Conservation (phyloP, 2,113 vertebrate species). For the Perccottus glenii region DNA sequence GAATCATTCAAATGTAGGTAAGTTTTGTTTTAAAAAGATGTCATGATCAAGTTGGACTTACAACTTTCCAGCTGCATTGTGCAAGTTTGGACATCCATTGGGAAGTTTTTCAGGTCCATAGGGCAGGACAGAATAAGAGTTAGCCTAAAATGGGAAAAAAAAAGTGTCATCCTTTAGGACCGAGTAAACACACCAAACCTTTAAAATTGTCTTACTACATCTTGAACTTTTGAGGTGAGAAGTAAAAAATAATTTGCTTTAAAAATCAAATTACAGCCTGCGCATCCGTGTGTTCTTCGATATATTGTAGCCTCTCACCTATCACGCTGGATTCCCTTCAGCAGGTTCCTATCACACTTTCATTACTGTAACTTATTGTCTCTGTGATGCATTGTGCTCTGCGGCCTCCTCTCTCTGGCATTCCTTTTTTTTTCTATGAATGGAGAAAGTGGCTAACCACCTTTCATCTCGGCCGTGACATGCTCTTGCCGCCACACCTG, state of each 20-base stretch:
- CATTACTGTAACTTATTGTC: conserved; percentile 74
- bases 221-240: not conserved
- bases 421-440: conserved; percentile 41
- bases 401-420: conserved; percentile 40
- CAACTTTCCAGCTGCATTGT: conserved; percentile 99
- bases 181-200: conserved; percentile 6
- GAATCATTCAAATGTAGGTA: not conserved
- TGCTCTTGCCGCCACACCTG: conserved; percentile 59
- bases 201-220: conserved; percentile 23
- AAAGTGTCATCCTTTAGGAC: not conserved
- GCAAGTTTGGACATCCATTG: conserved; percentile 98
- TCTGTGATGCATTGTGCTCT: conserved; percentile 60
- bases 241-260: conserved; percentile 27
- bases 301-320: conserved; percentile 39
- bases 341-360: conserved; percentile 75
- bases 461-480: conserved; percentile 64
- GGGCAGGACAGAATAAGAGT: conserved; percentile 97
- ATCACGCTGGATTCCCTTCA: conserved; percentile 68
- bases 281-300: conserved; percentile 12
- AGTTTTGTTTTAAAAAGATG: not conserved
- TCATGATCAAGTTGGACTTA: conserved; percentile 72
- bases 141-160: conserved; percentile 76
- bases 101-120: conserved; percentile 99
- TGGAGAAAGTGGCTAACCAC: conserved; percentile 51
- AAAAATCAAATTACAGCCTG: conserved; percentile 34